Evolutionary conservation across 1,140 invertebrate genomes (phyloP), one percentile per base, ranked within the genome.

Genomic region (Lerema accius): DNA sequence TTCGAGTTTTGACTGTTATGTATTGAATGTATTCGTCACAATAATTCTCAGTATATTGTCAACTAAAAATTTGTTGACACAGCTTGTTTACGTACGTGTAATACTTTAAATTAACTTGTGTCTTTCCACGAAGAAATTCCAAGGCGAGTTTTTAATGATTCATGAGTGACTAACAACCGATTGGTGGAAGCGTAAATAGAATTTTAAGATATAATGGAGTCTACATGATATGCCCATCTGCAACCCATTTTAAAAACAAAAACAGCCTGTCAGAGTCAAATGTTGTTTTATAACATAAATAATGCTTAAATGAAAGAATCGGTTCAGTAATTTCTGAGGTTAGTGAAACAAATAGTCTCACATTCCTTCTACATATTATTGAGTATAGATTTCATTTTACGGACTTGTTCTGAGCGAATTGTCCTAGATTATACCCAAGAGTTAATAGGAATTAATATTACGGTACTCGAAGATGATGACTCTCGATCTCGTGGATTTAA

Each of bases 91-190:
- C 23, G 42, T 23, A 37, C 51, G 46, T 17, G 53, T 16, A 23
- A 23, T 23, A 23, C 19, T 23, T 23, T 23, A 23, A 23, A 19
- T 48, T 51, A 37, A 9, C 7, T n/a, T n/a, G 32, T 40, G 15
- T 23, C 19, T 5, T 23, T 23, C 19, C 19, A 2, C 19, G 2
- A 3, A 23, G 5, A 32, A 40, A 50, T 19, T 58, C 32, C n/a
- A n/a, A n/a, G n/a, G n/a, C n/a, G n/a, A n/a, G n/a, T 65, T 58
- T 64, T 35, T 26, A 15, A 39, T 51, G 49, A 51, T 39, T 53
- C 49, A 39, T 32, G 28, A 39, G n/a, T n/a, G 2, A 23, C 2
- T 23, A 23, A 23, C 19, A 23, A 23, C 2, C 19, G 19, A 23
- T 23, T 23, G 19, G 19, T 23, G 19, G 2, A 3, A 5, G 5